Conservation (phyloP, 2,113 vertebrate genomes). For the Onychostoma macrolepis region DNA sequence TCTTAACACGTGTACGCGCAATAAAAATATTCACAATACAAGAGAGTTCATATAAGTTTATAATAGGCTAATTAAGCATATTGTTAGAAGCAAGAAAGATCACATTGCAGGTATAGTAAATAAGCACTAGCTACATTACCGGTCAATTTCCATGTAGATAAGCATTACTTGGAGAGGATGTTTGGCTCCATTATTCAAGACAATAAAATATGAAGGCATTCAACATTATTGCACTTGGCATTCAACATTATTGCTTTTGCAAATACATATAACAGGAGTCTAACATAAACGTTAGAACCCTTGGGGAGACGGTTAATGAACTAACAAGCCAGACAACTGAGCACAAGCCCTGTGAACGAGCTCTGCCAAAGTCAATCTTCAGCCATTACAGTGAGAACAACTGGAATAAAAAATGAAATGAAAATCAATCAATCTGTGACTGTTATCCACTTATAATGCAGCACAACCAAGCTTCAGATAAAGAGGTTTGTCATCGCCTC, state of each 20-base stretch:
- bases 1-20: background rate
- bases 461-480: background rate
- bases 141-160: slow-evolving; percentile 11
- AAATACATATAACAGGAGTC: slow-evolving; percentile 37
- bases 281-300: slow-evolving; percentile 37
- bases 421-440: background rate
- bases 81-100: background rate
- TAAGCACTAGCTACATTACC: background rate
- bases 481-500: background rate
- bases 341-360: background rate
- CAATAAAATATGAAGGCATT: slow-evolving; percentile 29
- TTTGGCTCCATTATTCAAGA: slow-evolving; percentile 24
- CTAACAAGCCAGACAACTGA: slow-evolving; percentile 20
- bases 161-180: slow-evolving; percentile 3
- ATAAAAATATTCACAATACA: background rate
- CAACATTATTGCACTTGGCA: slow-evolving; percentile 33
- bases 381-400: slow-evolving; percentile 10
- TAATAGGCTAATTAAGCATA: background rate
- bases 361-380: slow-evolving; percentile 28
- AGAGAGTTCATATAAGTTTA: background rate
- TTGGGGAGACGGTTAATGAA: slow-evolving; percentile 35
- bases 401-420: slow-evolving; percentile 18
- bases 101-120: background rate
- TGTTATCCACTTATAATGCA: background rate
- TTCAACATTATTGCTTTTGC: background rate